These are phyloP conservation scores for Flexamia atlantica DNA, from an alignment of 2,888 invertebrate genomes.

Conservation along the genomic window DNA sequence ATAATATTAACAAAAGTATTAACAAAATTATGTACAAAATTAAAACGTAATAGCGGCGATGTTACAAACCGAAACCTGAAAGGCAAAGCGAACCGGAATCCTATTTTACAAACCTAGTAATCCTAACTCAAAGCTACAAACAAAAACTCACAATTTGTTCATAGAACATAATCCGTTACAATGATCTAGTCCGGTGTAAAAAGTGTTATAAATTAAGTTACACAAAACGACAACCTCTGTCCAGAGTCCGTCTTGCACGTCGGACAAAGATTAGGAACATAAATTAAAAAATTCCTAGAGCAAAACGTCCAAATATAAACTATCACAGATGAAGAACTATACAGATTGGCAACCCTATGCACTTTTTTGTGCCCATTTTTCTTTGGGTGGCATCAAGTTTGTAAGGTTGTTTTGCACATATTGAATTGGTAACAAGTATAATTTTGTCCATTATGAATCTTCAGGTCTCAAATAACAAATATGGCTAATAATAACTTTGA, in stretches of 20 bases:
- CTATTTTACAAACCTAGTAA: not conserved
- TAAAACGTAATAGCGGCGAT: constrained; percentile 25
- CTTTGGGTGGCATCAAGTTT: too few relatives aligned
- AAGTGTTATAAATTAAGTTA: not conserved
- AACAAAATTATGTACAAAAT: constrained; percentile 51
- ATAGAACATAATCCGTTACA: not conserved
- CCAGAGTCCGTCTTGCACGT: not conserved
- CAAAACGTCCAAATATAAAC: not conserved
- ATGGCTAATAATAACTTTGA: too few relatives aligned
- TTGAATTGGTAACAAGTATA: too few relatives aligned
- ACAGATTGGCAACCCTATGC: too few relatives aligned
- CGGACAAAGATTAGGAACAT: constrained; percentile 18
- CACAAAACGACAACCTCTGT: not conserved
- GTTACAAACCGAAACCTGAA: constrained; percentile 29
- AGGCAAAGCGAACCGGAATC: constrained; percentile 11
- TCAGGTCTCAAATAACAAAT: too few relatives aligned
- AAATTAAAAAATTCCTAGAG: not conserved
- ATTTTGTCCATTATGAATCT: too few relatives aligned
- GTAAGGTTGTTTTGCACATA: too few relatives aligned
- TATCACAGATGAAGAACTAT: too few relatives aligned
- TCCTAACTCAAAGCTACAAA: not conserved
- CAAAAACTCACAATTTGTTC: not conserved
- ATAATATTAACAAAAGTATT: constrained; percentile 42
- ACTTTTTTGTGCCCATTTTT: too few relatives aligned
- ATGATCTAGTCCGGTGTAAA: constrained; percentile 3